Evolutionary conservation across 2,113 vertebrate species (phyloP).

Genomic region (Morone saxatilis): DNA sequence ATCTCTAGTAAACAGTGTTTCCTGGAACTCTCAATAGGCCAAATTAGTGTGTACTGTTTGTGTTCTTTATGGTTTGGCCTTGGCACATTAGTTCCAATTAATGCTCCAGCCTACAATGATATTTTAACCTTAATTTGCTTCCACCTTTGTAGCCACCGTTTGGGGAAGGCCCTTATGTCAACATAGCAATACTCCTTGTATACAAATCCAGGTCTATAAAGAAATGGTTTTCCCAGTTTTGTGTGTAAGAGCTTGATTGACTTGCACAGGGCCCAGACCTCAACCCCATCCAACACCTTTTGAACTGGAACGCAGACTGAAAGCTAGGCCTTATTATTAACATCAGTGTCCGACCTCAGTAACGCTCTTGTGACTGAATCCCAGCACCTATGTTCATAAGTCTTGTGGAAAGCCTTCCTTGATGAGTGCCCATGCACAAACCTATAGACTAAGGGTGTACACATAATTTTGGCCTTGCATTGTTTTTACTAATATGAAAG

Average conservation of each 20-base stretch:
- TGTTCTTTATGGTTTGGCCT: background rate
- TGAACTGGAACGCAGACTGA: background rate
- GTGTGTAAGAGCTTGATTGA: background rate
- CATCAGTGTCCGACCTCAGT: background rate
- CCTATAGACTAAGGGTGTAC: background rate
- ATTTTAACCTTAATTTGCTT: background rate
- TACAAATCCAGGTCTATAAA: background rate
- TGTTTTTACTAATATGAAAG: background rate
- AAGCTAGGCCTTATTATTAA: constrained; percentile 2
- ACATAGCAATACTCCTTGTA: background rate
- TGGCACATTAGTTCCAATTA: background rate
- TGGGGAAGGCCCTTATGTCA: background rate
- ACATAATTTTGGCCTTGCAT: background rate
- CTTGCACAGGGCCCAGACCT: background rate
- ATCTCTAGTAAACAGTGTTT: constrained; percentile 2
- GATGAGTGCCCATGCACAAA: background rate
- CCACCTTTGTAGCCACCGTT: background rate
- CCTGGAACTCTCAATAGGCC: background rate
- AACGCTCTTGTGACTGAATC: constrained; percentile 1
- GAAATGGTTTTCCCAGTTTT: background rate
- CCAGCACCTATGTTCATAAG: background rate
- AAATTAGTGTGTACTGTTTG: background rate
- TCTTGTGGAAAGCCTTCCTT: background rate
- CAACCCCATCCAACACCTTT: background rate
- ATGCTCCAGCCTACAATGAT: background rate